These are phyloP conservation scores for Corythoichthys intestinalis DNA, from an alignment of 2,113 vertebrate genomes.

Conservation along the genomic window DNA sequence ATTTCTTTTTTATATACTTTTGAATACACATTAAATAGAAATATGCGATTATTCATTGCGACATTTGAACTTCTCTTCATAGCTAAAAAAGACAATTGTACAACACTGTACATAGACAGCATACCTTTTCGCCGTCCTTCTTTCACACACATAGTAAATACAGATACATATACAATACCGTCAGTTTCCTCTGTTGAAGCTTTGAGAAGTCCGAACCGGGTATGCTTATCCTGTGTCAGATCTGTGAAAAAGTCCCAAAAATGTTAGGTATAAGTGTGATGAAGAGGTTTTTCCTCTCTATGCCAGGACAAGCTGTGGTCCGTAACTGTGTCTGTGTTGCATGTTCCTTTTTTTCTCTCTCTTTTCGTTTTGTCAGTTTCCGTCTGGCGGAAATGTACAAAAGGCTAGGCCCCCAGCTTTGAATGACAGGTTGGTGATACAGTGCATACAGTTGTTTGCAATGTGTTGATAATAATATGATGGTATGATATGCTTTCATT, in stretches of 20 bases:
- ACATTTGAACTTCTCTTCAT: background rate
- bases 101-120: background rate
- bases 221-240: slow-evolving; percentile 12
- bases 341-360: slow-evolving; percentile 50
- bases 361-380: slow-evolving; percentile 72
- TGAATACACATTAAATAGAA: background rate
- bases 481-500: too few species aligned
- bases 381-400: slow-evolving; percentile 62
- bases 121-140: slow-evolving; percentile 3
- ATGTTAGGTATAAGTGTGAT: slow-evolving; percentile 19
- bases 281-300: slow-evolving; percentile 15
- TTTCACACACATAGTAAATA: slow-evolving; percentile 4
- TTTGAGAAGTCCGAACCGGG: slow-evolving; percentile 14
- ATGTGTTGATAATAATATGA: slow-evolving; percentile 3
- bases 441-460: background rate
- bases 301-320: slow-evolving; percentile 37
- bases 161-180: slow-evolving; percentile 36
- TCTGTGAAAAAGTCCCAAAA: slow-evolving; percentile 19
- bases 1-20: background rate
- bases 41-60: background rate
- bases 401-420: slow-evolving; percentile 9
- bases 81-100: background rate
- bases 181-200: slow-evolving; percentile 41
- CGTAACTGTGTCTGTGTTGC: slow-evolving; percentile 21
- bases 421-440: slow-evolving; percentile 32